These are phyloP conservation scores for Pocillopora verrucosa DNA, from an alignment of 64 coral and sea anemone genomes.

Conservation along the genomic window DNA sequence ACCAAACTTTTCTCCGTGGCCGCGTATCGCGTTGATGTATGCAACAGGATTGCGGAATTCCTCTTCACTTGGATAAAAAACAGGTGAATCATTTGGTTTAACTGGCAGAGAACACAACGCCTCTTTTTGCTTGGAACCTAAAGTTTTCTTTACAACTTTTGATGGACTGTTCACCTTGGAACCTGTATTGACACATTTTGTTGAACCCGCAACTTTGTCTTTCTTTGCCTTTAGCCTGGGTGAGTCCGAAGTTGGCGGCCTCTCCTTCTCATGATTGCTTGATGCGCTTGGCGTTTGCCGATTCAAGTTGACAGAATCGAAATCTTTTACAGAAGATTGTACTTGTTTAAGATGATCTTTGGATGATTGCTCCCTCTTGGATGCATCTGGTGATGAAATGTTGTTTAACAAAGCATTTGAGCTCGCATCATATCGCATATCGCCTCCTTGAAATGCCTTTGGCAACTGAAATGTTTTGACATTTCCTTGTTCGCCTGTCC, in stretches of 20 bases:
- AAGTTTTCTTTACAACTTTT: constrained; percentile 6
- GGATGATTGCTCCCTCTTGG: neutral
- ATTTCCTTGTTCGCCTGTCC: constrained; percentile 1
- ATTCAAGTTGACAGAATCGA: neutral
- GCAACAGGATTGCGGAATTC: constrained; percentile 88
- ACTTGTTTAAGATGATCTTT: neutral
- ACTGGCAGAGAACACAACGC: neutral
- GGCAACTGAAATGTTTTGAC: constrained; percentile 9
- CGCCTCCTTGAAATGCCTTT: neutral
- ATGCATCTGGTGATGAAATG: neutral
- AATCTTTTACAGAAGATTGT: neutral
- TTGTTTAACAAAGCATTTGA: neutral
- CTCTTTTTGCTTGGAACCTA: constrained; percentile 49
- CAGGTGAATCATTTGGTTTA: constrained; percentile 28
- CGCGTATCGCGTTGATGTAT: constrained; percentile 70
- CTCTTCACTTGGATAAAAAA: constrained; percentile 78
- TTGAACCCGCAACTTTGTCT: neutral
- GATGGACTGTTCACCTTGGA: neutral
- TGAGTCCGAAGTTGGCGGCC: neutral
- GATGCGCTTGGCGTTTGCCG: constrained; percentile 2
- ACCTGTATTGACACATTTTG: neutral
- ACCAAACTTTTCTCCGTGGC: constrained; percentile 66
- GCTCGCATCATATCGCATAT: neutral
- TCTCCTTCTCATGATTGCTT: neutral
- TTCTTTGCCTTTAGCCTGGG: constrained; percentile 24